These are phyloP conservation scores for Xanthorhoe designata DNA, from an alignment of 2,888 invertebrate species.

Conservation along the genomic window DNA sequence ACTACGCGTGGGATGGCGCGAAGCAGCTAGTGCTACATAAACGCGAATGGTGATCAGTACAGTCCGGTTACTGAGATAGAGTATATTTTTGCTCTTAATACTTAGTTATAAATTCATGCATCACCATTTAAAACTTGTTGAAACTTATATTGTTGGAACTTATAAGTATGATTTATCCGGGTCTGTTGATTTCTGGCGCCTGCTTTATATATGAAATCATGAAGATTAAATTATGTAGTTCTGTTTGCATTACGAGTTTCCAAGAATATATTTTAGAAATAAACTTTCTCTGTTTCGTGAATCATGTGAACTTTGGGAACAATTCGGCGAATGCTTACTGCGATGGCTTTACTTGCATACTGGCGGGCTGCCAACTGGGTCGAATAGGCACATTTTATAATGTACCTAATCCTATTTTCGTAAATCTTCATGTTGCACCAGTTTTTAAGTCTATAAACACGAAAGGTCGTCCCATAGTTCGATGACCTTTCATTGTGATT, in stretches of 20 bases:
- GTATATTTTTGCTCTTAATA: too few relatives aligned
- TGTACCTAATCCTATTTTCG: conserved; percentile 56
- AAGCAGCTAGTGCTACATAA: too few relatives aligned
- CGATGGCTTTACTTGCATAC: conserved; percentile 52
- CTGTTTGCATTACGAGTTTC: conserved; percentile 36
- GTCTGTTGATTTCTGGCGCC: neutral
- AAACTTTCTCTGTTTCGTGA: conserved; percentile 46
- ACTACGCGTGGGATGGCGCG: too few relatives aligned
- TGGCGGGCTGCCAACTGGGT: conserved; percentile 77
- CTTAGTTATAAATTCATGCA: too few relatives aligned
- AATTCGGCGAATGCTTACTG: conserved; percentile 47
- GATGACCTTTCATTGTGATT: neutral
- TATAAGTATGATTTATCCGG: neutral
- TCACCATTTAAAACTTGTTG: too few relatives aligned
- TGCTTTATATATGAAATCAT: conserved; percentile 6
- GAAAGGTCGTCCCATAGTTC: neutral
- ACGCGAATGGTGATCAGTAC: too few relatives aligned
- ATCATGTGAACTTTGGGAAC: conserved; percentile 43
- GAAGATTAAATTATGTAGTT: conserved; percentile 28
- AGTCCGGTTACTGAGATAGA: too few relatives aligned
- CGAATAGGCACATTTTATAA: conserved; percentile 63
- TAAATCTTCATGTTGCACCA: conserved; percentile 34
- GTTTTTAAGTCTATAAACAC: conserved; percentile 6
- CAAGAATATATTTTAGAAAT: conserved; percentile 43
- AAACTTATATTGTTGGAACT: neutral